Conservation (phyloP, 2,888 invertebrate genomes). For the Proisotoma minuta region DNA sequence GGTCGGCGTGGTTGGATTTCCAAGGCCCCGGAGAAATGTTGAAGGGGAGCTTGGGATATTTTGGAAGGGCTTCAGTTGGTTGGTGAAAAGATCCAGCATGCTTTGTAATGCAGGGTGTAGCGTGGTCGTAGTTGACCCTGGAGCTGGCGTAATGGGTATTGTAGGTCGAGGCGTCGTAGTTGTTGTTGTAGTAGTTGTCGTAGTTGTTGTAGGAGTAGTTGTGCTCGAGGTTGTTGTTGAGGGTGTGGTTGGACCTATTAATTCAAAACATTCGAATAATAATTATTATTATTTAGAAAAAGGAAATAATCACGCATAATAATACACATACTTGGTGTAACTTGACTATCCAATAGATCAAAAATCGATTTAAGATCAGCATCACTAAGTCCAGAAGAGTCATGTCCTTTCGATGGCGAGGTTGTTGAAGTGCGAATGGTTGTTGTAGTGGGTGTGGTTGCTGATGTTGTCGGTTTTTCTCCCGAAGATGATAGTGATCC, state of each 20-base stretch:
- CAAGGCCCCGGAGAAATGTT: not conserved
- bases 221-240: not conserved
- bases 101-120: constrained; percentile 28
- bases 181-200: constrained; percentile 22
- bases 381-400: constrained; percentile 23
- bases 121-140: constrained; percentile 16
- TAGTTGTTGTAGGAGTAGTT: constrained; percentile 4
- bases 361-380: constrained; percentile 39
- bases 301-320: too few relatives aligned
- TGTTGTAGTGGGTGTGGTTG: not conserved
- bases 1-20: constrained; percentile 5
- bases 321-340: constrained; percentile 12
- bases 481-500: not conserved
- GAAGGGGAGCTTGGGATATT: constrained; percentile 1
- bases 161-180: constrained; percentile 11
- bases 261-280: too few relatives aligned
- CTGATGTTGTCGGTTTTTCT: not conserved
- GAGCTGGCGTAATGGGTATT: not conserved
- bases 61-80: constrained; percentile 16
- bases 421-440: not conserved
- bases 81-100: constrained; percentile 30
- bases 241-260: too few relatives aligned
- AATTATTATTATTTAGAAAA: too few relatives aligned
- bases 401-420: not conserved
- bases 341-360: constrained; percentile 28